Conservation (phyloP, 2,797 vertebrate species). For the Graptemys geographica region DNA sequence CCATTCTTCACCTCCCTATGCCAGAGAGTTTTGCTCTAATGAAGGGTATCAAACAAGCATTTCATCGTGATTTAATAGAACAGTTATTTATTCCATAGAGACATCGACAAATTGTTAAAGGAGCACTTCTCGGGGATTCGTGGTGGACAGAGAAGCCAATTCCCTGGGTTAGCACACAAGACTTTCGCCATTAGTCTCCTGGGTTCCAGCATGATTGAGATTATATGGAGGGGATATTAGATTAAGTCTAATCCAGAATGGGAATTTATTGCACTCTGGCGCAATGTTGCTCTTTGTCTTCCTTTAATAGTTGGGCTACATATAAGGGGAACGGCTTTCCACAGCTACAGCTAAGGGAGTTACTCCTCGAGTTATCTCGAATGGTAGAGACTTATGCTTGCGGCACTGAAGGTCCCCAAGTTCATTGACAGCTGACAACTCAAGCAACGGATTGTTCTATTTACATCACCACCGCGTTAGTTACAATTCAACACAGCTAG, state of each 20-base stretch:
- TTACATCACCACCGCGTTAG: not conserved
- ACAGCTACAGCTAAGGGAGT: not conserved
- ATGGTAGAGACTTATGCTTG: not conserved
- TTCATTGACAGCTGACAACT: not conserved
- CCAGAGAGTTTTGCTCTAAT: constrained; percentile 24
- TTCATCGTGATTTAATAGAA: constrained; percentile 28
- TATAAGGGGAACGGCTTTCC: not conserved
- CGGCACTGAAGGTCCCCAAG: not conserved
- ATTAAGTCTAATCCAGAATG: not conserved
- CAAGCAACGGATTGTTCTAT: not conserved
- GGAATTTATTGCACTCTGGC: not conserved
- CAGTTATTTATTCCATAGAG: not conserved
- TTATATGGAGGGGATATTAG: not conserved
- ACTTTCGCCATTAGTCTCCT: not conserved
- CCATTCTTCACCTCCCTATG: constrained; percentile 20
- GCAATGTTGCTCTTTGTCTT: not conserved
- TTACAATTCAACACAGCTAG: not conserved
- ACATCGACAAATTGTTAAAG: not conserved
- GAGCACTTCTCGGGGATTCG: not conserved
- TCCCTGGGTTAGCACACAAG: fast-evolving
- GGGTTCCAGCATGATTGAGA: not conserved
- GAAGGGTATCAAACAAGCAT: constrained; percentile 11
- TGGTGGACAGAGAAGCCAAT: not conserved
- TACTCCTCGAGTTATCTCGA: not conserved
- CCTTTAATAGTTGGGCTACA: not conserved